Evolutionary conservation across 2,888 invertebrate species (phyloP).

Genomic region (Mesorhabditis sp.): DNA sequence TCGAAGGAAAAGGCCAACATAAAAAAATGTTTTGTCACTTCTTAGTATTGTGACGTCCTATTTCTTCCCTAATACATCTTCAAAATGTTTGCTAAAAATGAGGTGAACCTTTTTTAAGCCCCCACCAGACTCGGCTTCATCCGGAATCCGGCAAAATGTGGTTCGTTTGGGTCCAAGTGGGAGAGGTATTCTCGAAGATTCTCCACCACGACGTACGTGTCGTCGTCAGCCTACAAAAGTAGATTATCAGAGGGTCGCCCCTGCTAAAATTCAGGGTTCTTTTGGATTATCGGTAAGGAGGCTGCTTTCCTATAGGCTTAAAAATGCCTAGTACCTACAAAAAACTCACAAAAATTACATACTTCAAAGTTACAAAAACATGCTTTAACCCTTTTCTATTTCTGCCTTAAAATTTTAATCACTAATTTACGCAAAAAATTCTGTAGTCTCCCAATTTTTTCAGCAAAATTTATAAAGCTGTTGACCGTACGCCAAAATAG

Average conservation of each 20-base stretch:
- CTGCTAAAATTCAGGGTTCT: not conserved
- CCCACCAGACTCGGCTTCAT: conserved; percentile 38
- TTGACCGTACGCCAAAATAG: no score
- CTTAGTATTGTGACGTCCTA: no score
- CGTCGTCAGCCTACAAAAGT: conserved; percentile 42
- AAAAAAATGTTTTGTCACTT: no score
- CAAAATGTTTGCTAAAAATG: no score
- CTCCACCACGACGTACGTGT: conserved; percentile 44
- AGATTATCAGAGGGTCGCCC: not conserved
- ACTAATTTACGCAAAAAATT: no score
- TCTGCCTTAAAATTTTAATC: no score
- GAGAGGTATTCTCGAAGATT: conserved; percentile 31
- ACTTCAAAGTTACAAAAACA: no score
- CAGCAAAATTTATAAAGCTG: no score
- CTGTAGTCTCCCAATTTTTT: no score
- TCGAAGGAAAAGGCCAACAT: no score
- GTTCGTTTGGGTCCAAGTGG: conserved; percentile 28
- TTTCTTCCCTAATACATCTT: no score
- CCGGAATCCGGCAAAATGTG: conserved; percentile 39
- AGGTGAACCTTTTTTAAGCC: not conserved
- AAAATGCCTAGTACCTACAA: not conserved
- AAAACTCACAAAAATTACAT: not conserved
- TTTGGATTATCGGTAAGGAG: not conserved
- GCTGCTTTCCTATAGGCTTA: not conserved
- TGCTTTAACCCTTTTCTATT: no score